Evolutionary conservation across 2,113 vertebrate species (phyloP), one percentile per base, ranked within the genome.

Genomic region (Ciconia maguari): DNA sequence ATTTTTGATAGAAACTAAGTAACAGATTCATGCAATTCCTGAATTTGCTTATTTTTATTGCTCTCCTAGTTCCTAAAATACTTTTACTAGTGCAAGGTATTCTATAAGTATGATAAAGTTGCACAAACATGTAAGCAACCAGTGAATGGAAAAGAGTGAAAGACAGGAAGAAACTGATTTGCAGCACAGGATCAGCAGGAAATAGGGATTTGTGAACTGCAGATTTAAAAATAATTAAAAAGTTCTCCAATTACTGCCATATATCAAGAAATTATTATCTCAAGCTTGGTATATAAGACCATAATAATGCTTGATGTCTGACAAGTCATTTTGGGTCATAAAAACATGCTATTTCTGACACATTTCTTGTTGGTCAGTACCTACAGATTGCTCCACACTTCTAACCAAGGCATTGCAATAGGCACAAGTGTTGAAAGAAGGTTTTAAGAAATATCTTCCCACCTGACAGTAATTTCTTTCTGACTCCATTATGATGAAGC

Each of bases 401-500:
- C 46, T 42, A 94, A 80, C 36, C 46, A 80, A 77, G 34, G 51
- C 78, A 88, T 15, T 96, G 89, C 79, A 95, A 74, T 46, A 93
- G 70, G 79, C 49, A 62, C 14, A 69, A 91, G 66, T 96, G 89
- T 86, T 90, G 94, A 95, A 96, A 95, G 93, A 49, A 78, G 34
- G 49, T 80, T 95, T 95, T 89, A 96, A 96, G 91, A 95, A 97
- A 90, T 46, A 94, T 64, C 91, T 96, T 90, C 89, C 93, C 93
- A 96, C 81, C 81, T 94, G 91, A 93, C 49, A 80, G 44, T 51
- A 97, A 96, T 97, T 97, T 96, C 81, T 94, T 87, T 94, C 96
- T 95, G 93, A 96, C 95, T 97, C 86, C 91, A 90, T 80, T 77
- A 97, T 91, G 89, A 95, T 96, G 94, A 94, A 94, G 93, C 93